Evolutionary conservation across 2,797 vertebrate species (phyloP).

Genomic region (Hybognathus amarus): DNA sequence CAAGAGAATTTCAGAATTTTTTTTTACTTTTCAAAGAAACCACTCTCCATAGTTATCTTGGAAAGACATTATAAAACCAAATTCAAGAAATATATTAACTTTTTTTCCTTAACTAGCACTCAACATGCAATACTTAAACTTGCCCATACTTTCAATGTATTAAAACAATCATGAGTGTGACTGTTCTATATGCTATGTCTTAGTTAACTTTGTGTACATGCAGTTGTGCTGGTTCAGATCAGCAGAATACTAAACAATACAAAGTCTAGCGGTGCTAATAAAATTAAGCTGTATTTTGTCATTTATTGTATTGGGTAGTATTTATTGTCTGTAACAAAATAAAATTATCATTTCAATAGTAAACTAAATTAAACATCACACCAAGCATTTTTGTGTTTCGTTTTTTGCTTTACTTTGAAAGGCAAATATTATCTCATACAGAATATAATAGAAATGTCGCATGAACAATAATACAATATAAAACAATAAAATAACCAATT

Average conservation of each 20-base stretch:
- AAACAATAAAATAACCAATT: neutral
- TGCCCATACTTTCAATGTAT: constrained; percentile 68
- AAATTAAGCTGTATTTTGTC: constrained; percentile 83
- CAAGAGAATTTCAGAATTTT: constrained; percentile 58
- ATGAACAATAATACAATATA: neutral
- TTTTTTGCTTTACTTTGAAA: constrained; percentile 15
- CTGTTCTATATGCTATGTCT: constrained; percentile 74
- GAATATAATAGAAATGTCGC: neutral
- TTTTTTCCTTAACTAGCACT: constrained; percentile 56
- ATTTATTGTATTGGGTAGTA: constrained; percentile 81
- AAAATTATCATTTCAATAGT: constrained; percentile 80
- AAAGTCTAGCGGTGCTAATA: constrained; percentile 85
- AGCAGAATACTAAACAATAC: constrained; percentile 75
- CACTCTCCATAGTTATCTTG: constrained; percentile 54
- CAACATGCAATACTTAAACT: constrained; percentile 53
- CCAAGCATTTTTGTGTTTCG: constrained; percentile 64
- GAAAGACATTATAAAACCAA: constrained; percentile 60
- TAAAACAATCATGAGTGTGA: constrained; percentile 72
- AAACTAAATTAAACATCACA: constrained; percentile 80
- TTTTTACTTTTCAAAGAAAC: constrained; percentile 55
- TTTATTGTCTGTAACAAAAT: constrained; percentile 81
- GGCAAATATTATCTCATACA: neutral
- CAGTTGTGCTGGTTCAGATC: constrained; percentile 76
- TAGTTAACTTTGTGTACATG: constrained; percentile 78
- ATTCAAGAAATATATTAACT: constrained; percentile 59